Percentiles rank a stretch among this genome's conserved stretches.
phyloP scores from a whole-genome alignment of 2,113 vertebrate species.

The Casuarius casuarius region DNA sequence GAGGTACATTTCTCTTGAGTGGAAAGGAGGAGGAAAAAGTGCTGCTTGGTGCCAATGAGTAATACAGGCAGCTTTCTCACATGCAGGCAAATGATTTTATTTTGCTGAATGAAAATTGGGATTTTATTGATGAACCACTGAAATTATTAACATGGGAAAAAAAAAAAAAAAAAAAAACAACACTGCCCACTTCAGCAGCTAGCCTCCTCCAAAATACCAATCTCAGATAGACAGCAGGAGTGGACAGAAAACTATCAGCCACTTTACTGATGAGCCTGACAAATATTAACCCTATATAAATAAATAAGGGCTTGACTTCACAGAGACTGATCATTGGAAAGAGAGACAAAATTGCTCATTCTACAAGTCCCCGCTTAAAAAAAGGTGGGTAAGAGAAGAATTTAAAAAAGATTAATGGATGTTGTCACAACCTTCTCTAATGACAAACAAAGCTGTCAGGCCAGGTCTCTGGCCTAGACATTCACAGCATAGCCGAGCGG shows the following conservation, averaged over 20 bases:
- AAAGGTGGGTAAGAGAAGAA: conserved; percentile 27
- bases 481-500: background rate
- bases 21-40: background rate
- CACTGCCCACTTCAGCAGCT: background rate
- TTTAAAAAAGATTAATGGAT: conserved; percentile 69
- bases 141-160: background rate
- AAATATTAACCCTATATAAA: conserved; percentile 51
- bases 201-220: background rate
- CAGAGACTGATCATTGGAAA: conserved; percentile 58
- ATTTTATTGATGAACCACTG: background rate
- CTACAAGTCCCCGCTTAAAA: conserved; percentile 26
- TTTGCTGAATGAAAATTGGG: background rate
- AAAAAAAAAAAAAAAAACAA: background rate
- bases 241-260: conserved; percentile 19
- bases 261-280: conserved; percentile 8
- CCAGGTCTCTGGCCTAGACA: conserved; percentile 54
- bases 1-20: background rate
- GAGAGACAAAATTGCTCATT: conserved; percentile 59
- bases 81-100: background rate
- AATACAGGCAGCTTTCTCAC: background rate
- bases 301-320: conserved; percentile 41
- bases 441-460: conserved; percentile 69
- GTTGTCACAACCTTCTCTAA: conserved; percentile 65
- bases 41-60: background rate
- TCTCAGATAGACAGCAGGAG: conserved; percentile 19